phyloP scores from a whole-genome alignment of 2,888 invertebrate species.

The Merodon equestris region DNA sequence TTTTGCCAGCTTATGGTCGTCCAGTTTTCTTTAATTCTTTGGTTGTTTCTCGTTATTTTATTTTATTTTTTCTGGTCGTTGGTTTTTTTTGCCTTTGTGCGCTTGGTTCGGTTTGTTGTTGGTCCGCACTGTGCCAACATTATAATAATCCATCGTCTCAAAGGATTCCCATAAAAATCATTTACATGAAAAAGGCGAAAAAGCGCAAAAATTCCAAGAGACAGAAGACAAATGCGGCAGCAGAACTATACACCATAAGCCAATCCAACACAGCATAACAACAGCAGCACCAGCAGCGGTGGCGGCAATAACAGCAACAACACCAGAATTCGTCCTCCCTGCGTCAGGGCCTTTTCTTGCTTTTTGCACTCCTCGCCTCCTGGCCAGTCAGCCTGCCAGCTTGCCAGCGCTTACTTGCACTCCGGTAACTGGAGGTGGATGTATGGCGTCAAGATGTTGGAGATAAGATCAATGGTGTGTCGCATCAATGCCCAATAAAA shows the following conservation, averaged over 20 bases:
- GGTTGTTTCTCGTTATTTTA: constrained; percentile 4
- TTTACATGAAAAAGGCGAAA: constrained; percentile 69
- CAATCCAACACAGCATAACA: constrained; percentile 57
- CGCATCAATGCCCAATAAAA: constrained; percentile 76
- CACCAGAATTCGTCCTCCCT: constrained; percentile 50
- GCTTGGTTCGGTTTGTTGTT: constrained; percentile 16
- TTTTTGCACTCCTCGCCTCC: not conserved
- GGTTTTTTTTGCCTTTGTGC: not conserved
- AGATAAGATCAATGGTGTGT: constrained; percentile 77
- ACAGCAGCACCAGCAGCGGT: constrained; percentile 30
- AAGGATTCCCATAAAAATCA: constrained; percentile 68
- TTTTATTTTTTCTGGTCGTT: constrained; percentile 21
- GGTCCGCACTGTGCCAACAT: constrained; percentile 67
- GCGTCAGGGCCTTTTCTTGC: constrained; percentile 46
- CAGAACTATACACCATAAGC: constrained; percentile 55
- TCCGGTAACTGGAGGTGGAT: constrained; percentile 70
- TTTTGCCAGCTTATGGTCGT: constrained; percentile 66
- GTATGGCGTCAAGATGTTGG: constrained; percentile 77
- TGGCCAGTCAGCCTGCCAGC: too few relatives aligned
- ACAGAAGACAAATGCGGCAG: constrained; percentile 67
- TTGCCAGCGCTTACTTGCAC: constrained; percentile 34
- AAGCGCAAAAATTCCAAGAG: constrained; percentile 68
- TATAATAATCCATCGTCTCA: constrained; percentile 69
- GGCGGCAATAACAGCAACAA: constrained; percentile 29
- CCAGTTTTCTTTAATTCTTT: constrained; percentile 51